A percentile compares a stretch with the other conserved stretches of the same genome.
Conservation (phyloP, 2,797 vertebrate genomes). For the Benthosema pterotum region DNA sequence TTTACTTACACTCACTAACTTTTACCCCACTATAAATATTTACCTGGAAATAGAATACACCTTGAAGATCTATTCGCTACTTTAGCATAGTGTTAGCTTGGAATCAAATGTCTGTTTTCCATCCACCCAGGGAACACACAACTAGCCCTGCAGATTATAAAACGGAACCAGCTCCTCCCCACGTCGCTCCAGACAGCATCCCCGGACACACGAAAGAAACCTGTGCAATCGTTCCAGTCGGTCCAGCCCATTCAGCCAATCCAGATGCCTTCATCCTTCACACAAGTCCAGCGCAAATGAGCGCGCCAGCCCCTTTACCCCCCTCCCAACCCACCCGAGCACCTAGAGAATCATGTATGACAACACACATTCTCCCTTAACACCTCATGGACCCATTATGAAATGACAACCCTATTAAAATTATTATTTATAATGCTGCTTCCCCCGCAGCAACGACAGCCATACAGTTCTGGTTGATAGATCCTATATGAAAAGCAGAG, state of each 20-base stretch:
- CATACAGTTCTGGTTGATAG: not conserved
- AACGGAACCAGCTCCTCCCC: conserved; percentile 96
- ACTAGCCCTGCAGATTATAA: conserved; percentile 98
- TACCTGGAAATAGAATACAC: too few relatives aligned
- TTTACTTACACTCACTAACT: too few relatives aligned
- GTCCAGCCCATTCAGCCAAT: conserved; percentile 87
- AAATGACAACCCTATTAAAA: conserved; percentile 5
- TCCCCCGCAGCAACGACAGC: conserved; percentile 31
- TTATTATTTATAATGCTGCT: conserved; percentile 63
- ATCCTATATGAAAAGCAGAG: conserved; percentile 16
- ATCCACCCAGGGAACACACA: conserved; percentile 89
- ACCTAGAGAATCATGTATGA: conserved; percentile 4
- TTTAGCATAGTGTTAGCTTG: too few relatives aligned
- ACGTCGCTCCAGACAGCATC: conserved; percentile 84
- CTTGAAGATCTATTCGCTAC: too few relatives aligned
- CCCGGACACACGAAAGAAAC: conserved; percentile 88
- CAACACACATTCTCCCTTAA: not conserved
- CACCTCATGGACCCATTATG: conserved; percentile 24
- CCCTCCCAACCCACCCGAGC: too few relatives aligned
- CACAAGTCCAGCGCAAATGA: conserved; percentile 93
- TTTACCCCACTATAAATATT: too few relatives aligned
- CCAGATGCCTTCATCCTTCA: conserved; percentile 89
- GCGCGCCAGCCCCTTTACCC: not conserved
- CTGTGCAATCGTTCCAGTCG: conserved; percentile 80
- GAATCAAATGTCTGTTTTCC: too few relatives aligned